Evolutionary conservation across 2,113 vertebrate species (phyloP), one percentile per base, ranked within the genome.

Genomic region (Sander vitreus): DNA sequence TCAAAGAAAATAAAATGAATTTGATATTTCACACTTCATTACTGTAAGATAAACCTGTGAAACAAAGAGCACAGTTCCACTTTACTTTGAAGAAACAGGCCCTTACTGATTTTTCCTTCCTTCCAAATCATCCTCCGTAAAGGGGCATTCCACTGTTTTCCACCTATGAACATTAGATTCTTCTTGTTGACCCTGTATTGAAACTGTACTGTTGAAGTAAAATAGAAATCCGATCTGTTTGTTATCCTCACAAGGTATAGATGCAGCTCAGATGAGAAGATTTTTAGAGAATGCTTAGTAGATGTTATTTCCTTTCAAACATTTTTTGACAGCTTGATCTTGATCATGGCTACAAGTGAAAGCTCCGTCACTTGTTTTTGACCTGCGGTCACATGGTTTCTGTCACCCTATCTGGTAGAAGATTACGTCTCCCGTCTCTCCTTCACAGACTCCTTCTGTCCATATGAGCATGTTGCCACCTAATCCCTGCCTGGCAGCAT

Each of bases 401-500:
- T 74, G 21, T 71, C 33, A 6, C 27, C 33, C 25, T 36, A 1
- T 73, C 59, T 36, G 9, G 27, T n/a, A 39, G 62, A 50, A 55
- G 54, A 55, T 73, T 36, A 76, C 55, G 12, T 63, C 27, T 53
- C 0, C 6, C 57, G 25, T 76, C 50, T 45, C 57, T 59, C 23
- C 51, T 59, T 54, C 25, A 53, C 62, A 47, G 45, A 62, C 27
- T 73, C n/a, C 63, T 59, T 2, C 69, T 45, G 36, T 27, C 33
- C 54, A 18, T 15, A 12, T 73, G 63, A 58, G 51, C 55, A 69
- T 33, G 48, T 15, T 58, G 39, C 39, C 53, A 67, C 48, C 43
- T 76, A 77, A 83, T 73, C 57, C 51, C 65, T 53, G 27, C 30
- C 19, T 73, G 78, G 57, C 64, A 78, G 14, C 58, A 39, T 27